These are phyloP conservation scores for Blennius ocellaris DNA, from an alignment of 2,113 vertebrate genomes.

Conservation along the genomic window DNA sequence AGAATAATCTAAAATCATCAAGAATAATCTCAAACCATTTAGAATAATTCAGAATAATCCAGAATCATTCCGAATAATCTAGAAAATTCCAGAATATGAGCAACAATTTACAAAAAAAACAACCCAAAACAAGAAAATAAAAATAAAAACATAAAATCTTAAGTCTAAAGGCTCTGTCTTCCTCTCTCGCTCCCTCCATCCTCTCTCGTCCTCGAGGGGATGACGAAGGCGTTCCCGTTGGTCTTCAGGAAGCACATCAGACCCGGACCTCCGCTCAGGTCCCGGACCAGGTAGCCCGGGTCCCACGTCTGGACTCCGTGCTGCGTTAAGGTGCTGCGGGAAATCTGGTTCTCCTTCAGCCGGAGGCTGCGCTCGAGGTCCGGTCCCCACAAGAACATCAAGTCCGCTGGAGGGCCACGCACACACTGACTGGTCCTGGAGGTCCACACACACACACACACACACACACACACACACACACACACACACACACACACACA, in stretches of 20 bases:
- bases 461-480: conserved; percentile 46
- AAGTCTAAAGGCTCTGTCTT: conserved; percentile 45
- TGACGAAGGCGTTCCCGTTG: conserved; percentile 21
- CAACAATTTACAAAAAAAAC: too few relatives aligned
- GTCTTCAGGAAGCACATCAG: conserved; percentile 40
- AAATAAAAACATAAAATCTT: too few relatives aligned
- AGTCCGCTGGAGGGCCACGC: background rate
- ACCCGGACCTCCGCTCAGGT: conserved; percentile 8
- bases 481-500: conserved; percentile 37
- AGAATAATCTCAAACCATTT: too few relatives aligned
- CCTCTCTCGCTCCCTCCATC: conserved; percentile 22
- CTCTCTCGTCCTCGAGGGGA: background rate
- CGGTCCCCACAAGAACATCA: conserved; percentile 68
- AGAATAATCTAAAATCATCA: too few relatives aligned
- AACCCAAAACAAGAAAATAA: too few relatives aligned
- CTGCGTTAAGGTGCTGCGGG: fast-evolving
- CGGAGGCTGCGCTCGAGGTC: conserved; percentile 39
- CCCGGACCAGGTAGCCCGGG: conserved; percentile 3
- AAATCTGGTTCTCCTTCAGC: background rate
- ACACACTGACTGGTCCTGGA: too few relatives aligned
- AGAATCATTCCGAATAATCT: too few relatives aligned
- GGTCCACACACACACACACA: background rate
- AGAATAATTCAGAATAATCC: too few relatives aligned
- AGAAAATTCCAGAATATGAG: too few relatives aligned
- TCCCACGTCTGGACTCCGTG: background rate